Base-by-base conservation (phyloP, 2,113 vertebrate genomes). In the Pyxicephalus adspersus region DNA sequence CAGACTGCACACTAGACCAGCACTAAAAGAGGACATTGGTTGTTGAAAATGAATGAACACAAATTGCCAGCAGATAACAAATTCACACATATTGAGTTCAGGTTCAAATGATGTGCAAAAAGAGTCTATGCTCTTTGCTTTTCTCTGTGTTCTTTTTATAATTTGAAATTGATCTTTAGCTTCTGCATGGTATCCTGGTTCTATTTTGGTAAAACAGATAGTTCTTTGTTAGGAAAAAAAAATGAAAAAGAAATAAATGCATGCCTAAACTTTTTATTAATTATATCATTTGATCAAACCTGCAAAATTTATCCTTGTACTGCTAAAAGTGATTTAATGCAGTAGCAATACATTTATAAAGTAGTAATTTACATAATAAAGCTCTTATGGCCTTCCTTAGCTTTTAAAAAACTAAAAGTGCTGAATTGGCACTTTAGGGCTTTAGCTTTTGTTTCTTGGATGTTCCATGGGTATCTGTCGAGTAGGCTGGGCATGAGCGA, bases 71-170 rank as follows among this genome's bases (percentile, higher is more conserved):
- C 77, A 76, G 80, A 70, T 83, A 86, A 85, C 81, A 87, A 75
- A 87, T 89, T 77, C 66, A 87, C 80, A 86, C 83, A 81, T 84
- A 88, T 83, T 80, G 84, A 88, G 67, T 77, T 76, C 38, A 84
- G 76, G 74, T 84, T 86, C 84, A 77, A 66, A 71, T 88, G 72
- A 85, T 83, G 52, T 83, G 76, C 85, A 87, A 87, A 89, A 84
- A 77, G 81, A 83, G 77, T 76, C 68, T n/a, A 68, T 78, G 60
- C 82, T 5, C 2, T 80, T 63, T 85, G 77, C 31, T 74, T 86
- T 83, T 79, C 1, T 2, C 64, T 31, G 50, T 84, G 66, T 71
- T 67, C 61, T 0, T 64, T 86, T 52, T 76, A 16, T 58, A 77
- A 75, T 84, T 86, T 82, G 25, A 51, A 88, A 85, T 84, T 81